Evolutionary conservation across 2,113 vertebrate genomes (phyloP).

Genomic region (Atrichornis clamosus): DNA sequence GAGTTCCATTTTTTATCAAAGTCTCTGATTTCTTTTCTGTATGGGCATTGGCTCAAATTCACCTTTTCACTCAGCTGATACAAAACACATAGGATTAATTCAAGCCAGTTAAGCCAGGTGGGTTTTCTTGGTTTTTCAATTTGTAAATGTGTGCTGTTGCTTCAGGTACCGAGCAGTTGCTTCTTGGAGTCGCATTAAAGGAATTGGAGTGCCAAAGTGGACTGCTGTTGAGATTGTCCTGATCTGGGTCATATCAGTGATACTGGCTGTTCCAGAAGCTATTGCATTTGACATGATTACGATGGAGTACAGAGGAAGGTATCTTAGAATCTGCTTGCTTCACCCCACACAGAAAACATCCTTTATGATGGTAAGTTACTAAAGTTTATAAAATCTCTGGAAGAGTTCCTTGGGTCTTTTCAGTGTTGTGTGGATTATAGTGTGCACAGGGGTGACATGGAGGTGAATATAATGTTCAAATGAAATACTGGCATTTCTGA

Average conservation of each 20-base stretch:
- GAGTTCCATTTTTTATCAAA: slow-evolving; percentile 2
- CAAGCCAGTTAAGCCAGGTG: neutral
- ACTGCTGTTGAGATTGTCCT: slow-evolving; percentile 86
- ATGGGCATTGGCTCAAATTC: neutral
- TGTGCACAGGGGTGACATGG: neutral
- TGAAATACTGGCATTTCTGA: neutral
- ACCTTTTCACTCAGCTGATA: neutral
- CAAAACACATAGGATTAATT: neutral
- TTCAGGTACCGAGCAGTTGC: slow-evolving; percentile 88
- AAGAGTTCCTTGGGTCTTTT: neutral
- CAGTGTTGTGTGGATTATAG: neutral
- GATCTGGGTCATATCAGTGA: slow-evolving; percentile 87
- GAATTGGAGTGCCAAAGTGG: slow-evolving; percentile 83
- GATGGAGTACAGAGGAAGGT: slow-evolving; percentile 80
- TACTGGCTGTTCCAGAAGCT: slow-evolving; percentile 88
- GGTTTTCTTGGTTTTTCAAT: neutral
- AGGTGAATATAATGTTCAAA: neutral
- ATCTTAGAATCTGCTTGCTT: slow-evolving; percentile 84
- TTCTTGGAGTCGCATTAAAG: slow-evolving; percentile 89
- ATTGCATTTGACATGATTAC: slow-evolving; percentile 87
- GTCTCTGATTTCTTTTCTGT: neutral
- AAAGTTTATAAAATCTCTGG: neutral
- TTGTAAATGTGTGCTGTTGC: neutral
- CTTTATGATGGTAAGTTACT: slow-evolving; percentile 86
- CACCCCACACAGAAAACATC: slow-evolving; percentile 80